A percentile compares a stretch with the other conserved stretches of the same genome.
Evolutionary conservation across 2,888 invertebrate species (phyloP).

Genomic region (Eugnorisma glareosa): DNA sequence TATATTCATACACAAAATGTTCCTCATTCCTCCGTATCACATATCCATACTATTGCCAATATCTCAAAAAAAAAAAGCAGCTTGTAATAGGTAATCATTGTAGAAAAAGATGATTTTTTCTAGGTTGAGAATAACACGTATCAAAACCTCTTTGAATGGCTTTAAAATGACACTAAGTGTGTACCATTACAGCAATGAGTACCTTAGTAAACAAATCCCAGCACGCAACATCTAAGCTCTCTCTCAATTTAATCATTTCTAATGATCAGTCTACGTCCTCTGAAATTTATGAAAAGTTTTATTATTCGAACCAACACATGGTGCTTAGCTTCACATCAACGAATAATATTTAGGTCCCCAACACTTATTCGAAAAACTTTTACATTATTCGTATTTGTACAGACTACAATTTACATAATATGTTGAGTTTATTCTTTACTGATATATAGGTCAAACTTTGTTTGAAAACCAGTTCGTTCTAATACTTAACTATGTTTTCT

Average conservation of each 20-base stretch:
- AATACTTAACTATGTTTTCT: slow-evolving; percentile 11
- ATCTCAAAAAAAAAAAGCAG: background rate
- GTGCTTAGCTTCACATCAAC: slow-evolving; percentile 11
- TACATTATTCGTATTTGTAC: slow-evolving; percentile 15
- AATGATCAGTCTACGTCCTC: slow-evolving; percentile 1
- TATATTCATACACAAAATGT: too few relatives aligned
- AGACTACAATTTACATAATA: slow-evolving; percentile 49
- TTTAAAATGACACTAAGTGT: background rate
- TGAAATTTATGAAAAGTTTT: slow-evolving; percentile 29
- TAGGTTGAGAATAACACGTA: background rate
- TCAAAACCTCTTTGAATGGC: background rate
- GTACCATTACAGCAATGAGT: background rate
- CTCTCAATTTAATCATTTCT: slow-evolving; percentile 11
- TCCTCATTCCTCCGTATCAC: too few relatives aligned
- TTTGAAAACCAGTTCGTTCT: slow-evolving; percentile 9
- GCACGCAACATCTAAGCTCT: background rate
- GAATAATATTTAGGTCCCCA: slow-evolving; percentile 1
- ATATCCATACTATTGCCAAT: background rate
- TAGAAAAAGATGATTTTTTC: too few relatives aligned
- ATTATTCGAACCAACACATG: slow-evolving; percentile 30
- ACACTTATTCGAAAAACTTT: slow-evolving; percentile 28
- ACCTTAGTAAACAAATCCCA: background rate
- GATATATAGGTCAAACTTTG: slow-evolving; percentile 18
- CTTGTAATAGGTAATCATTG: background rate
- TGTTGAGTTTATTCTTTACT: slow-evolving; percentile 30